These are phyloP conservation scores for Drosophila nr. perissopoda DNA, from an alignment of 2,888 invertebrate species.

Conservation along the genomic window DNA sequence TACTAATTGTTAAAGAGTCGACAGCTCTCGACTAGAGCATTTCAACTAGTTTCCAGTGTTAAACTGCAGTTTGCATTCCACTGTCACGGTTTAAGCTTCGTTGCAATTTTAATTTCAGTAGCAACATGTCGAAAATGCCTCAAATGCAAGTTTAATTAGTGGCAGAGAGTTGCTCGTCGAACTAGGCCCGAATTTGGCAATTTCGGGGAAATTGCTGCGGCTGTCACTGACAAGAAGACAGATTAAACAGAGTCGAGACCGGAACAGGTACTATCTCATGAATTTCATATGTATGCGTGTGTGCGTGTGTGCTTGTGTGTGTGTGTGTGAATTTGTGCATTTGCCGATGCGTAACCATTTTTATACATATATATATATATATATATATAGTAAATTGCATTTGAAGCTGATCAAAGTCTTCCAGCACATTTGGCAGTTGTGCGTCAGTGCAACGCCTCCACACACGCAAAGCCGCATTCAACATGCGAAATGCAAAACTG, in stretches of 20 bases:
- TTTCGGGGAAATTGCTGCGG: conserved; percentile 47
- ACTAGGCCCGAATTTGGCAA: conserved; percentile 45
- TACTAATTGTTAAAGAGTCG: background rate
- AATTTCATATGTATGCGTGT: background rate
- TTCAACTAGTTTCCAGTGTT: background rate
- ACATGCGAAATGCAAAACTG: conserved; percentile 46
- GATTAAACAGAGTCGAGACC: conserved; percentile 45
- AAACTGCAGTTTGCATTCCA: conserved; percentile 11
- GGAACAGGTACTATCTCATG: background rate
- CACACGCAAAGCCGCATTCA: conserved; percentile 15
- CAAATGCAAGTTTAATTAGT: conserved; percentile 69
- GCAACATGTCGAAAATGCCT: conserved; percentile 33
- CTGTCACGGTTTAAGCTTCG: conserved; percentile 26
- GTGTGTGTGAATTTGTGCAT: background rate
- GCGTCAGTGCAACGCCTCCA: conserved; percentile 44
- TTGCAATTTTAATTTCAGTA: conserved; percentile 6
- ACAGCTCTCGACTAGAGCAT: background rate
- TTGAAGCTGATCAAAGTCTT: conserved; percentile 49
- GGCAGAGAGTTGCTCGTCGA: conserved; percentile 43
- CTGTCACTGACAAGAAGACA: conserved; percentile 46
- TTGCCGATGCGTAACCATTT: conserved; percentile 44
- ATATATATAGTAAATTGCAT: conserved; percentile 36
- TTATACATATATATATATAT: conserved; percentile 38
- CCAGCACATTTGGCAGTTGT: conserved; percentile 59
- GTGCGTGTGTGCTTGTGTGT: background rate